Base-by-base conservation (phyloP, 2,888 invertebrate genomes). In the Tipula lateralis region DNA sequence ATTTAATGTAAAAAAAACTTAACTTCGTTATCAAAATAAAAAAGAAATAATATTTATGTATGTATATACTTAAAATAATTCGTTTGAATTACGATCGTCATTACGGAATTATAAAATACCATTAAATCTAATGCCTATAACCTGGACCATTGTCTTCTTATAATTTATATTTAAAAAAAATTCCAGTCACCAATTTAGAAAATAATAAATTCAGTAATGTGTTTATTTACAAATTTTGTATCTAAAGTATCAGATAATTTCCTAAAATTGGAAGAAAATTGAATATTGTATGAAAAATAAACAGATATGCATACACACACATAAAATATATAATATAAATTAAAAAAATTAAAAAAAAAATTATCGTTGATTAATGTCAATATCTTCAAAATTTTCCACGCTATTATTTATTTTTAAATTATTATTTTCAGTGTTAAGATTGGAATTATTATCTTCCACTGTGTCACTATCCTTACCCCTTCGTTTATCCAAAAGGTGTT, bases 401-500 rank as follows among this genome's bases (percentile, higher is more conserved):
- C 66, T 66, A 66, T 24, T 66, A 9, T 66, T 9, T 24, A 5
- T 9, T 66, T 66, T 24, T 24, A 66, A 66, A 66, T 66, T 66
- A 24, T 66, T 66, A 66, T 66, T 66, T 19, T 66, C 66, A 24
- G 6, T 66, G 66, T 66, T 66, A 66, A 66, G 24, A 66, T 66
- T 24, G 24, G 12, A 66, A 66, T 24, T 66, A 66, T 66, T 7
- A 24, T 24, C 66, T 66, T 66, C 66, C 66, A 12, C 9, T 12
- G 19, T 24, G 66, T 9, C 66, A 66, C 24, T 82, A 5, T 36
- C 29, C 84, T 84, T 84, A 24, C 84, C 84, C 39, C 44, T 84
- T 84, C 19, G 19, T 29, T 36, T 29, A 1, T 86, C 84, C 83
- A 89, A 85, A 84, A 89, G 87, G 86, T 89, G 88, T 88, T 94